Conservation (phyloP, 1,140 invertebrate species). For the Conus ventricosus region DNA sequence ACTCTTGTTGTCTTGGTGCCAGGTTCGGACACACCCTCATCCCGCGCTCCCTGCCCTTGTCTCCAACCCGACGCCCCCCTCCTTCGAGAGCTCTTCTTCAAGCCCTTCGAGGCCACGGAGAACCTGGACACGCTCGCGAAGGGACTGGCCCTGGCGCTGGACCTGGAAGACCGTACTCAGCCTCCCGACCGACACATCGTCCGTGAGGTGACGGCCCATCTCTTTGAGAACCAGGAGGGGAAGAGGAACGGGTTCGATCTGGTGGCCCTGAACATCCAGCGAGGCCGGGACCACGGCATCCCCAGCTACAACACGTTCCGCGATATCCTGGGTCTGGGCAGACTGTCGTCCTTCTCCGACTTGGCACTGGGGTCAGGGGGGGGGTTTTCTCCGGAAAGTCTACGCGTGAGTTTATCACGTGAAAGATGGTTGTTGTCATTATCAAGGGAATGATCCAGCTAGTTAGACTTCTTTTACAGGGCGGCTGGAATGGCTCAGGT, state of each 20-base stretch:
- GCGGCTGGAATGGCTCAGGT: no score
- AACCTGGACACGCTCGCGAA: conserved; percentile 32
- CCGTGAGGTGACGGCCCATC: conserved; percentile 66
- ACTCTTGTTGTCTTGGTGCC: neutral
- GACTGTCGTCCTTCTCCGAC: conserved; percentile 7
- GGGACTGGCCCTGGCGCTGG: conserved; percentile 23
- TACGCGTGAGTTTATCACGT: conserved; percentile 6
- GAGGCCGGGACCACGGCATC: conserved; percentile 71
- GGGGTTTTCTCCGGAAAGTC: neutral
- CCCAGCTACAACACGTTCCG: conserved; percentile 68
- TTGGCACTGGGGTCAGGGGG: neutral
- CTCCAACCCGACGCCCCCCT: neutral
- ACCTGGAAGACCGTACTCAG: neutral
- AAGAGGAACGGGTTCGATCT: conserved; percentile 37
- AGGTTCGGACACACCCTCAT: conserved; percentile 49
- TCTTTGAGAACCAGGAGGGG: conserved; percentile 38
- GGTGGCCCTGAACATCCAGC: conserved; percentile 40
- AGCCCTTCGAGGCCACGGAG: conserved; percentile 33
- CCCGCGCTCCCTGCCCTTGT: conserved; percentile 76
- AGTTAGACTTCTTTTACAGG: no score
- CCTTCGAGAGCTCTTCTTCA: conserved; percentile 39
- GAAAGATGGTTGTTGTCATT: neutral
- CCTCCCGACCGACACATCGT: conserved; percentile 28
- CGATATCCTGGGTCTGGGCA: conserved; percentile 62
- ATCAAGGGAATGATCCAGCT: no score